Percentiles rank a stretch among this genome's conserved stretches.
Conservation (phyloP, 2,888 invertebrate genomes). For the Leptopilina drosophilae region DNA sequence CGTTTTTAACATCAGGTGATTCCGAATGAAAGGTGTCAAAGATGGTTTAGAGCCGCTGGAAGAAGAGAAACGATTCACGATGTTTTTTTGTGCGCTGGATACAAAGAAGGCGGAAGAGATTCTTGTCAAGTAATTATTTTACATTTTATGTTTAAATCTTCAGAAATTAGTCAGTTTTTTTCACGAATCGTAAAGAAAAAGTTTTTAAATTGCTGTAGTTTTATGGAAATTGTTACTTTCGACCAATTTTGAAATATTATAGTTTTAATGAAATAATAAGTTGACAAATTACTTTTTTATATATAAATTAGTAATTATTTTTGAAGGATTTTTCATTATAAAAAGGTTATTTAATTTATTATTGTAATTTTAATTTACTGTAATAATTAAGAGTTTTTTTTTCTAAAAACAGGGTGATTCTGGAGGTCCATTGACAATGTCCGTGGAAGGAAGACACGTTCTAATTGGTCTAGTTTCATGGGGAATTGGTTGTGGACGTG, state of each 20-base stretch:
- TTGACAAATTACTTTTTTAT: too few relatives aligned
- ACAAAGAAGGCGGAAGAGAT: slow-evolving; percentile 87
- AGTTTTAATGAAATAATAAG: neutral
- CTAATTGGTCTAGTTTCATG: slow-evolving; percentile 93
- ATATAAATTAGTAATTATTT: too few relatives aligned
- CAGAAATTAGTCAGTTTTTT: neutral
- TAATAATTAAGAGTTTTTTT: neutral
- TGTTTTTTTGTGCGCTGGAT: slow-evolving; percentile 94
- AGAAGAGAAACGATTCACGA: slow-evolving; percentile 94
- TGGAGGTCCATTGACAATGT: slow-evolving; percentile 92
- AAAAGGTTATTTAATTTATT: neutral
- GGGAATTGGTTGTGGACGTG: slow-evolving; percentile 94
- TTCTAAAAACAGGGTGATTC: slow-evolving; percentile 79
- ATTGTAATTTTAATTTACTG: neutral
- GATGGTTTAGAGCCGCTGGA: slow-evolving; percentile 95
- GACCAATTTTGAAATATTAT: neutral
- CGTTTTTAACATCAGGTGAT: slow-evolving; percentile 80
- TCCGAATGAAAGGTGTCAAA: slow-evolving; percentile 92
- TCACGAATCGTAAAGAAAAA: too few relatives aligned
- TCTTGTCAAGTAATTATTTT: slow-evolving; percentile 79
- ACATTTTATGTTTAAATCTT: neutral
- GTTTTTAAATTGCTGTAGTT: too few relatives aligned
- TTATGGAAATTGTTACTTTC: too few relatives aligned
- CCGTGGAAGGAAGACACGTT: slow-evolving; percentile 90
- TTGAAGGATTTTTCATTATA: too few relatives aligned